These are phyloP conservation scores for Lasiommata megera DNA, from an alignment of 2,888 invertebrate species.

Conservation along the genomic window DNA sequence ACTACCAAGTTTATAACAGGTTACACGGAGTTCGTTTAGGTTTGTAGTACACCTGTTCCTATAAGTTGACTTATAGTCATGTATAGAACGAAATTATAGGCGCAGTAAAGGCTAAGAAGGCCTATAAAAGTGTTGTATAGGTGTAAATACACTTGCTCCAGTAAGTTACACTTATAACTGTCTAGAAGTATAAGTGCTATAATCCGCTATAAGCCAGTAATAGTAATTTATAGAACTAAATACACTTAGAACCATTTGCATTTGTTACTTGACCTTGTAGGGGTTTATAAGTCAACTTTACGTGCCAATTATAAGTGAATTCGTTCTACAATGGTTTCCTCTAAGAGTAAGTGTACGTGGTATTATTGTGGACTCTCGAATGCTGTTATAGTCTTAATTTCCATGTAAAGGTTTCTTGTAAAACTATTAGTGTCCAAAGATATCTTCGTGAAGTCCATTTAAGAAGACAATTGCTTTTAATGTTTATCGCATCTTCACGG, in stretches of 20 bases:
- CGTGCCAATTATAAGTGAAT: conserved; percentile 12
- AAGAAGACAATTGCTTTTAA: background rate
- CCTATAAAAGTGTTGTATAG: conserved; percentile 10
- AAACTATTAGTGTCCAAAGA: conserved; percentile 9
- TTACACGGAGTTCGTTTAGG: conserved; percentile 11
- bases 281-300: conserved; percentile 13
- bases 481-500: background rate
- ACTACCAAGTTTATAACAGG: conserved; percentile 12
- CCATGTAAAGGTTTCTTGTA: conserved; percentile 10
- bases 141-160: conserved; percentile 7
- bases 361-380: conserved; percentile 7
- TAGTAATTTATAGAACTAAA: conserved; percentile 13
- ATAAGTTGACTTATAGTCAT: conserved; percentile 11
- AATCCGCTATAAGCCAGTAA: conserved; percentile 12
- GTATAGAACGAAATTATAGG: conserved; percentile 12
- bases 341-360: conserved; percentile 8
- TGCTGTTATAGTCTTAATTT: conserved; percentile 10
- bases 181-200: conserved; percentile 4
- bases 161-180: conserved; percentile 11
- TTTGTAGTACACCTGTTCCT: conserved; percentile 10
- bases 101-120: conserved; percentile 12
- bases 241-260: conserved; percentile 10
- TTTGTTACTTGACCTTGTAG: conserved; percentile 8
- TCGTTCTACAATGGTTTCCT: conserved; percentile 9
- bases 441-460: background rate